Percentiles rank a stretch among this genome's conserved stretches.
These are phyloP conservation scores for Malurus elegans DNA, from an alignment of 2,113 vertebrate genomes.

Conservation along the genomic window DNA sequence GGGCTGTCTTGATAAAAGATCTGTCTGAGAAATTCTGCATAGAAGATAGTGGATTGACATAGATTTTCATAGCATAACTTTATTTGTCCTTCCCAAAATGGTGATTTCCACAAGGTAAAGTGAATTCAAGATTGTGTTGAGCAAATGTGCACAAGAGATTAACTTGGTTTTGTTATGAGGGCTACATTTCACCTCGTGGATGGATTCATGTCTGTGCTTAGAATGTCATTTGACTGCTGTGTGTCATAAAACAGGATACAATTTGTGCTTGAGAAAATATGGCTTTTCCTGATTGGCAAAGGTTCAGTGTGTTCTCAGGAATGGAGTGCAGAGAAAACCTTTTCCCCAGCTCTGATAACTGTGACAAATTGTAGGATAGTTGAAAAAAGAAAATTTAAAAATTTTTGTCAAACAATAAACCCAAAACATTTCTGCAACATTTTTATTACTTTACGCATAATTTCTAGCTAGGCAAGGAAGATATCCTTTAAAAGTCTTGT, in stretches of 20 bases:
- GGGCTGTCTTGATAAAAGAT: background rate
- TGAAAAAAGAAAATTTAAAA: background rate
- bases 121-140: background rate
- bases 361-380: background rate
- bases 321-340: background rate
- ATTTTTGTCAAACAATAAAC: background rate
- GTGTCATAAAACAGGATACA: background rate
- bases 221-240: background rate
- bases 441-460: background rate
- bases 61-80: background rate
- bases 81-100: background rate
- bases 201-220: background rate
- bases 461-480: background rate
- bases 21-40: background rate
- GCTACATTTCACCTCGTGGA: background rate
- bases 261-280: background rate
- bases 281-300: background rate
- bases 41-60: background rate
- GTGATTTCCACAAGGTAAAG: background rate
- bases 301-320: background rate
- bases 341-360: background rate
- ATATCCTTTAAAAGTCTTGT: background rate
- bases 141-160: background rate
- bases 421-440: background rate
- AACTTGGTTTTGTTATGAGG: background rate